Conservation (phyloP, 1,140 invertebrate species). For the Hirudo medicinalis region DNA sequence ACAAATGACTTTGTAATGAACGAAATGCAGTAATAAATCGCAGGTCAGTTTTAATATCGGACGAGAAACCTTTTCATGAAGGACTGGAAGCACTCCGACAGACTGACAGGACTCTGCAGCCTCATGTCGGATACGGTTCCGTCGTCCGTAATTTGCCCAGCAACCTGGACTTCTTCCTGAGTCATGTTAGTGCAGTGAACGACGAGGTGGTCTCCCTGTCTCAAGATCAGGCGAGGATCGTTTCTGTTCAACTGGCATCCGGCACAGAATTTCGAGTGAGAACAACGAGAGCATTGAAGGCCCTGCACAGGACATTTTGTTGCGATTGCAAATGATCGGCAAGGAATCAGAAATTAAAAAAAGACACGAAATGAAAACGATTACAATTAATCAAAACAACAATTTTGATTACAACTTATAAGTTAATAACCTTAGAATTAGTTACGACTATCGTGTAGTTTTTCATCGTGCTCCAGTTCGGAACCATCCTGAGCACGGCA, state of each 20-base stretch:
- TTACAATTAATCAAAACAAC: not conserved
- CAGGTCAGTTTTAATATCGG: not conserved
- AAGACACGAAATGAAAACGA: too few relatives aligned
- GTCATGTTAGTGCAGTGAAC: constrained; percentile 39
- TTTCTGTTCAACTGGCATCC: constrained; percentile 48
- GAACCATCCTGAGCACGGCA: constrained; percentile 44
- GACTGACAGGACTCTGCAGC: constrained; percentile 45
- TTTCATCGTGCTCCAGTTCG: constrained; percentile 31
- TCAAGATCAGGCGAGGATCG: constrained; percentile 44
- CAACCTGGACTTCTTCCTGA: not conserved
- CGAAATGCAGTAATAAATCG: too few relatives aligned
- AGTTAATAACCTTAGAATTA: not conserved
- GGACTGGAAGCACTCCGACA: constrained; percentile 55
- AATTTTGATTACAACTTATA: constrained; percentile 5
- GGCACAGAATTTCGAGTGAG: constrained; percentile 48
- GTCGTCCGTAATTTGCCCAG: constrained; percentile 26
- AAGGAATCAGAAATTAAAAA: not conserved
- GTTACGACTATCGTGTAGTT: not conserved
- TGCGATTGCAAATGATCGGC: not conserved
- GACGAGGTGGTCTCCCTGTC: constrained; percentile 50
- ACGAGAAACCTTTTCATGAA: constrained; percentile 50
- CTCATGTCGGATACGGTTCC: constrained; percentile 40
- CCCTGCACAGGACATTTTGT: constrained; percentile 41
- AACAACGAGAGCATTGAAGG: constrained; percentile 51
- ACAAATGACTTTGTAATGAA: too few relatives aligned